phyloP scores from a whole-genome alignment of 2,888 invertebrate genomes.

The Tridacna gigas region DNA sequence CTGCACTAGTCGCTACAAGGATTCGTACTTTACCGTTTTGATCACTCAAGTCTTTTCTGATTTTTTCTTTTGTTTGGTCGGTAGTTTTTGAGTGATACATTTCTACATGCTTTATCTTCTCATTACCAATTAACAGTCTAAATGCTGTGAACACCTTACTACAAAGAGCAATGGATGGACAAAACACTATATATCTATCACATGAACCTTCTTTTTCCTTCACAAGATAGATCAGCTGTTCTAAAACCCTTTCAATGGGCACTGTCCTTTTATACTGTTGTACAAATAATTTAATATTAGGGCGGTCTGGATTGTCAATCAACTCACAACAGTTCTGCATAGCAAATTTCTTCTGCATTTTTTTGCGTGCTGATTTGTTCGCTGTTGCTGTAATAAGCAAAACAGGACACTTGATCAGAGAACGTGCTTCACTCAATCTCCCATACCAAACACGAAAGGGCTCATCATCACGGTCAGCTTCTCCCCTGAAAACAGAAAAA shows the following conservation, averaged over 20 bases:
- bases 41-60: constrained; percentile 45
- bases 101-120: constrained; percentile 26
- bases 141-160: constrained; percentile 43
- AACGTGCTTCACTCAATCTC: constrained; percentile 44
- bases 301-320: constrained; percentile 33
- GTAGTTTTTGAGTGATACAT: constrained; percentile 59
- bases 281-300: constrained; percentile 43
- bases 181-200: constrained; percentile 52
- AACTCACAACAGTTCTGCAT: constrained; percentile 33
- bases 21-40: constrained; percentile 45
- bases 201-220: constrained; percentile 17
- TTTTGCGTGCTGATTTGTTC: constrained; percentile 20
- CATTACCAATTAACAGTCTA: constrained; percentile 9
- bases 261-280: constrained; percentile 24
- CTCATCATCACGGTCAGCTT: constrained; percentile 25
- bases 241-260: constrained; percentile 12
- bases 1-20: constrained; percentile 52
- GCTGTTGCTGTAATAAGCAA: constrained; percentile 55
- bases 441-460: constrained; percentile 58
- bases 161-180: constrained; percentile 45
- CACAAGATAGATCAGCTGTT: not conserved
- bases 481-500: constrained; percentile 34
- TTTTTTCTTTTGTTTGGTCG: constrained; percentile 50
- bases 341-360: constrained; percentile 27
- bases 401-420: constrained; percentile 36